Base-by-base conservation (phyloP, 2,113 vertebrate genomes). In the Ptychochromis oligacanthus region DNA sequence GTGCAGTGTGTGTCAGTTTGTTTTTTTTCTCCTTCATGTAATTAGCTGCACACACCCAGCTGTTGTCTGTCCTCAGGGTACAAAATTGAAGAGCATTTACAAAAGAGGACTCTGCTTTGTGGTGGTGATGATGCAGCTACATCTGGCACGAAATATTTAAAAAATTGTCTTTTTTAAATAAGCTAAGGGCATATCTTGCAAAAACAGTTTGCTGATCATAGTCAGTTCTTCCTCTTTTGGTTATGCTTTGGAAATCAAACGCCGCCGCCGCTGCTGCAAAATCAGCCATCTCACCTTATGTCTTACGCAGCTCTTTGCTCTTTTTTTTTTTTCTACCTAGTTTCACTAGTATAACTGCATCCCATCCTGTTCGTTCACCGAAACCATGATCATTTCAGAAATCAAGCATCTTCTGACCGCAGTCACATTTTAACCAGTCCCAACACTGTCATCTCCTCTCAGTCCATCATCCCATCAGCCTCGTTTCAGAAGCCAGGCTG, bases 1-100 rank as follows among this genome's bases (percentile, higher is more conserved):
- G 28, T 72, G 24, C 6, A 14, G 14, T 43, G 74, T 82, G 62
- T 75, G 18, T 43, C 14, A 83, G 13, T 2, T 24, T n/a, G n/a
- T 5, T 22, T 26, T n/a, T 26, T 34, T 7, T 22, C 17, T 67
- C 2, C 49, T n/a, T 61, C 5, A 46, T 65, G 15, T 76, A 46
- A 61, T 22, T 20, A 74, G 10, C 24, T 31, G 54, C 38, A 54
- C 88, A 86, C 88, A 57, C 90, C 87, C 88, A 74, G 34, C 64
- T 43, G 72, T 59, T 65, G 28, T 62, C 46, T 81, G 9, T 83
- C 93, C 18, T 84, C 26, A 76, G 92, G 93, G 59, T 31, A 91
- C 22, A 62, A 1, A 80, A 80, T 76, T 76, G 17, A 9, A 46
- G 43, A 36, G 18, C 40, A 59, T 55, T n/a, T 52, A 54, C 36